phyloP scores from a whole-genome alignment of 2,797 vertebrate species.

The Premnoplex brunnescens region DNA sequence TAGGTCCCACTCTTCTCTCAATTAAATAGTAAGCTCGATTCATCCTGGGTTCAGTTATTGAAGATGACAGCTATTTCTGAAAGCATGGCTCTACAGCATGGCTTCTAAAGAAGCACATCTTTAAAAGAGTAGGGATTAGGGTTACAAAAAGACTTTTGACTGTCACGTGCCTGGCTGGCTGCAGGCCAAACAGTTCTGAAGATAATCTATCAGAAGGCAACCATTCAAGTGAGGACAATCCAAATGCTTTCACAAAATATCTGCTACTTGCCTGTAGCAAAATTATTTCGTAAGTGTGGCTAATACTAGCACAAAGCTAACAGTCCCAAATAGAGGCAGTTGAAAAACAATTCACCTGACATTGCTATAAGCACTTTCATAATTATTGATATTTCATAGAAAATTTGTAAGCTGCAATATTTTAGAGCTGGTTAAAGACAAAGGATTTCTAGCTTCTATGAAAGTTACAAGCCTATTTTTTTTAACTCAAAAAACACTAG shows the following conservation, averaged over 20 bases:
- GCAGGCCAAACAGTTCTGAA: neutral
- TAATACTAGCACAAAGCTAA: neutral
- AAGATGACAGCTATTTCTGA: neutral
- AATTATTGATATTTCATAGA: neutral
- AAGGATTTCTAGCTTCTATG: neutral
- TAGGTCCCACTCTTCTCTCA: neutral
- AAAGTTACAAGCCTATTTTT: neutral
- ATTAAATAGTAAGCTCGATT: rapidly evolving
- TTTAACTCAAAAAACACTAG: neutral
- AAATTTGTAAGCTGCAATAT: neutral
- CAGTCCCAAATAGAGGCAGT: neutral
- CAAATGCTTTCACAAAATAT: neutral
- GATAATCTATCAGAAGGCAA: neutral
- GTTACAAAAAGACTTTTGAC: neutral
- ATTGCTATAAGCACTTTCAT: neutral
- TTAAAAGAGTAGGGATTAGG: neutral
- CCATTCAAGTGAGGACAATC: neutral
- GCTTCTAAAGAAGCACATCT: neutral
- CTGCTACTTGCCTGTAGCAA: neutral
- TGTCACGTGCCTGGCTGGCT: neutral
- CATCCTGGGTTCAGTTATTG: neutral
- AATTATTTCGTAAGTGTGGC: neutral
- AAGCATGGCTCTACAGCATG: neutral
- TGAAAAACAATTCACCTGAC: neutral
- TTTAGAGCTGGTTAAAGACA: neutral